phyloP scores from a whole-genome alignment of 2,888 invertebrate genomes.

The Tanaodytes sp. region DNA sequence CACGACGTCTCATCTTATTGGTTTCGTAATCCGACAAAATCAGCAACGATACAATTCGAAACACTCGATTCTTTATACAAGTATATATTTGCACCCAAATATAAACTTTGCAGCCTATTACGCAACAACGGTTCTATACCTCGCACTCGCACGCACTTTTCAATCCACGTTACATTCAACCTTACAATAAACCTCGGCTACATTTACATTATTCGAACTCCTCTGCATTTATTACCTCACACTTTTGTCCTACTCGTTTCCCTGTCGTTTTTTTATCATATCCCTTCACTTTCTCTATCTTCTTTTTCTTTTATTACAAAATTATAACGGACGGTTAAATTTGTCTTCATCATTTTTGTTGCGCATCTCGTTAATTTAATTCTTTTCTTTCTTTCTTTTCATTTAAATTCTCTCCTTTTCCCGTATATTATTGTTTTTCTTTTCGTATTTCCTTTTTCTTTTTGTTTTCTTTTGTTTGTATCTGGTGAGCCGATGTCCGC shows the following conservation, averaged over 20 bases:
- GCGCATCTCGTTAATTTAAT: conserved; percentile 56
- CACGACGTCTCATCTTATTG: too few species aligned
- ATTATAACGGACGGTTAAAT: conserved; percentile 72
- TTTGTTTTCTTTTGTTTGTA: conserved; percentile 30
- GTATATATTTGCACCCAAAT: too few species aligned
- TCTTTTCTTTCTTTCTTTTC: conserved; percentile 58
- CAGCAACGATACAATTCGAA: too few species aligned
- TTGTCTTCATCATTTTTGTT: conserved; percentile 57
- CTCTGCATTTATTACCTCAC: conserved; percentile 3
- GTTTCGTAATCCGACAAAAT: too few species aligned
- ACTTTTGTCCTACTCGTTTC: conserved; percentile 29
- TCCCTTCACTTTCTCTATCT: too few species aligned
- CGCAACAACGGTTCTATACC: conserved; percentile 14
- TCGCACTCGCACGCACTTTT: conserved; percentile 41
- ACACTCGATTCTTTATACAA: too few species aligned
- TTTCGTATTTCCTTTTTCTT: conserved; percentile 8
- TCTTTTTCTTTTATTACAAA: conserved; percentile 67
- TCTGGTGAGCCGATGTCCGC: conserved; percentile 72
- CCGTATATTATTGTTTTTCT: conserved; percentile 33
- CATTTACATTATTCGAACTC: conserved; percentile 40
- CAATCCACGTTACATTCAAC: conserved; percentile 51
- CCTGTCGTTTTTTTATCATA: conserved; percentile 37
- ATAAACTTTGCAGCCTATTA: too few species aligned
- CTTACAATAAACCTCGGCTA: conserved; percentile 38
- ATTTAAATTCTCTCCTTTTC: neutral